A percentile compares a stretch with the other conserved stretches of the same genome.
phyloP scores from a whole-genome alignment of 1,140 invertebrate species.

The Zaprionus africanus region DNA sequence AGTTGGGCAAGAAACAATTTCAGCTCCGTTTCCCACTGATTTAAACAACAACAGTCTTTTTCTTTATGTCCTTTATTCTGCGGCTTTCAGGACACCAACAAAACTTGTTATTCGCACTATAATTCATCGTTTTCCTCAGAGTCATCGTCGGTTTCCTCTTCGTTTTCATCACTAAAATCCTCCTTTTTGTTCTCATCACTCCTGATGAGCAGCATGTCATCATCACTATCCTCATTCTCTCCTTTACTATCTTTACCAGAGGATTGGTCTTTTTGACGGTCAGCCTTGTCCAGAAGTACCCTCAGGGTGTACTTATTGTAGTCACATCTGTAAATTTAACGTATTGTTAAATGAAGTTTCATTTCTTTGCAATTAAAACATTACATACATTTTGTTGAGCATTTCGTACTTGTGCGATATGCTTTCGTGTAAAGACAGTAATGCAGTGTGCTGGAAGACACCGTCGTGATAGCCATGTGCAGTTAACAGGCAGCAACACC shows the following conservation, averaged over 20 bases:
- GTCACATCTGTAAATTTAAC: constrained; percentile 88
- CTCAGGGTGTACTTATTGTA: constrained; percentile 91
- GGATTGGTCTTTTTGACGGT: constrained; percentile 66
- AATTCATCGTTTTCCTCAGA: constrained; percentile 16
- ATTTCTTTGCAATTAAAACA: neutral
- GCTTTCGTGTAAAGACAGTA: constrained; percentile 92
- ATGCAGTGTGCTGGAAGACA: constrained; percentile 86
- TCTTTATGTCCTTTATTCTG: constrained; percentile 14
- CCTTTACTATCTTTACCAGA: constrained; percentile 11
- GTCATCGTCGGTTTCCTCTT: constrained; percentile 53
- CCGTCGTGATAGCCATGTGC: constrained; percentile 85
- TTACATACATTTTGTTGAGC: constrained; percentile 93
- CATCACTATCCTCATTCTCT: constrained; percentile 55
- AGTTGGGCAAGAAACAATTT: neutral
- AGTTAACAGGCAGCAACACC: constrained; percentile 89
- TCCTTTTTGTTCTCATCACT: constrained; percentile 28
- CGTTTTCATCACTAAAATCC: constrained; percentile 55
- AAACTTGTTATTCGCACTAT: constrained; percentile 14
- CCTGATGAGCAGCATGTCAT: constrained; percentile 71
- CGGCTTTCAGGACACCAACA: constrained; percentile 4
- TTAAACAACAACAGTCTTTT: neutral
- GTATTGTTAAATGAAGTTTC: neutral
- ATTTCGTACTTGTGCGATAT: constrained; percentile 92
- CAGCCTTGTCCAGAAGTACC: constrained; percentile 87
- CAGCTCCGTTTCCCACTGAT: neutral